phyloP scores from a whole-genome alignment of 2,888 invertebrate genomes.

The Diplazon laetatorius region DNA sequence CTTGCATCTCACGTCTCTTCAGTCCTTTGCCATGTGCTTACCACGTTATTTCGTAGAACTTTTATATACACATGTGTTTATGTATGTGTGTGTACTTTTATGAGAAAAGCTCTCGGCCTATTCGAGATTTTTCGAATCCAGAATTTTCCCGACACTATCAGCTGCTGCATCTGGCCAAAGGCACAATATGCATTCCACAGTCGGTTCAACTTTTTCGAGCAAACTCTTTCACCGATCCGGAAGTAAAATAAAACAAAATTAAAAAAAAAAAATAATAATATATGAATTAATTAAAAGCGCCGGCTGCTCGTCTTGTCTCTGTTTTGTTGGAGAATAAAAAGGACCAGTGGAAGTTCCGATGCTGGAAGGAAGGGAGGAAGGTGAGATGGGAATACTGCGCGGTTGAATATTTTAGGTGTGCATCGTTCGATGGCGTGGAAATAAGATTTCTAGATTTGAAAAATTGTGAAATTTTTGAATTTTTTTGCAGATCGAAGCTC shows the following conservation, averaged over 20 bases:
- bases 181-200: not conserved
- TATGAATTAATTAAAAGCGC: not conserved
- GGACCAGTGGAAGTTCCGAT: not conserved
- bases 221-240: not conserved
- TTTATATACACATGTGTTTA: not conserved
- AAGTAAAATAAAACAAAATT: too few species aligned
- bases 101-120: conserved; percentile 37
- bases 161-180: not conserved
- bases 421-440: too few species aligned
- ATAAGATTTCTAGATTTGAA: too few species aligned
- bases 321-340: not conserved
- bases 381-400: too few species aligned
- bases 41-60: too few species aligned
- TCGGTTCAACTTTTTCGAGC: not conserved
- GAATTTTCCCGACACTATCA: conserved; percentile 14
- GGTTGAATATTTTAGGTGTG: too few species aligned
- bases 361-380: not conserved
- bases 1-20: conserved; percentile 32
- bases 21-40: conserved; percentile 36
- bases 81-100: conserved; percentile 32
- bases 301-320: not conserved
- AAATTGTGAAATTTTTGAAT: too few species aligned
- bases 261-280: not conserved
- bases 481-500: too few species aligned
- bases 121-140: conserved; percentile 35